These are phyloP conservation scores for Lepetodrilus schrolli DNA, from an alignment of 2,888 invertebrate genomes.

Conservation along the genomic window DNA sequence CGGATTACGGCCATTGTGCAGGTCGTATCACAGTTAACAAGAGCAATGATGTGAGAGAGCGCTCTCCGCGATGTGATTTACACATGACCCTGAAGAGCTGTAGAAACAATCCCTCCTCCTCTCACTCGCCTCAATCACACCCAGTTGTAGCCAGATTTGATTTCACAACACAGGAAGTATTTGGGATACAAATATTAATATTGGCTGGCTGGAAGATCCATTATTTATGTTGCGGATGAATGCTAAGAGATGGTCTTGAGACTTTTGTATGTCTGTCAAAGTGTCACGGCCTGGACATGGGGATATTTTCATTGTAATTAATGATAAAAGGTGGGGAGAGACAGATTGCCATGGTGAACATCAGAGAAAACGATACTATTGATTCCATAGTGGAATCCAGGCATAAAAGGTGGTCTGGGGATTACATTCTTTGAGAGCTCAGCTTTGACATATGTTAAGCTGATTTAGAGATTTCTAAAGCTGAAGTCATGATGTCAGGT, in stretches of 20 bases:
- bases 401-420: not conserved
- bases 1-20: no score
- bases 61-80: no score
- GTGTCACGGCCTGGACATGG: not conserved
- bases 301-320: constrained; percentile 14
- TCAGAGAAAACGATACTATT: not conserved
- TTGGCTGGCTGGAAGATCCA: not conserved
- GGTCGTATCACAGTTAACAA: no score
- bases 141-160: constrained; percentile 8
- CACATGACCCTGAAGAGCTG: constrained; percentile 3
- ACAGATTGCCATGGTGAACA: not conserved
- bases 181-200: constrained; percentile 23
- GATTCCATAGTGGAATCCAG: not conserved
- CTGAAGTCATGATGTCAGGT: not conserved
- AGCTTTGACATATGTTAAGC: not conserved
- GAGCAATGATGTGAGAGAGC: no score
- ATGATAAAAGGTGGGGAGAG: not conserved
- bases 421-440: not conserved
- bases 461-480: constrained; percentile 9
- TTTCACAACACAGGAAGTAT: constrained; percentile 20
- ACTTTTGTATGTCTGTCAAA: not conserved
- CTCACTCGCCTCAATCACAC: not conserved
- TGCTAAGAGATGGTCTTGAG: not conserved
- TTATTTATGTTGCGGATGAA: constrained; percentile 10
- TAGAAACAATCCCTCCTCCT: not conserved